Evolutionary conservation across 2,888 invertebrate genomes (phyloP).

Genomic region (Drosophila paranaensis): DNA sequence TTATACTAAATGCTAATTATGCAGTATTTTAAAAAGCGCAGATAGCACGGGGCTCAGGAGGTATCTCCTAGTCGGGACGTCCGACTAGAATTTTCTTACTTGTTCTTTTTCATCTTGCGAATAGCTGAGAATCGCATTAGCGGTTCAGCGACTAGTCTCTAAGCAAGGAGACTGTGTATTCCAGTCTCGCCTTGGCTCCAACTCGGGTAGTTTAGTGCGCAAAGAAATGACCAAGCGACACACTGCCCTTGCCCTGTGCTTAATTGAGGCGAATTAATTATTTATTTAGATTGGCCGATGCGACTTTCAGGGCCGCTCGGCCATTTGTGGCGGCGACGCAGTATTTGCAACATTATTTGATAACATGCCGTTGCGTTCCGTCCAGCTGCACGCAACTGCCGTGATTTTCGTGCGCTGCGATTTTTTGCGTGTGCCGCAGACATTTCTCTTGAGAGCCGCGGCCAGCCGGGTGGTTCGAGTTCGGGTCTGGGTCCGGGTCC

Average conservation of each 20-base stretch:
- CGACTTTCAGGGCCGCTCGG: conserved; percentile 49
- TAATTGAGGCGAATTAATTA: conserved; percentile 84
- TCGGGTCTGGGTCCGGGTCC: neutral
- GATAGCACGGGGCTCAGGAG: too few species aligned
- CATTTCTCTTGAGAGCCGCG: conserved; percentile 63
- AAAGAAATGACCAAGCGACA: conserved; percentile 45
- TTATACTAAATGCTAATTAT: too few species aligned
- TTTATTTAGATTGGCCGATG: conserved; percentile 83
- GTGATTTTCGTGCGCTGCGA: conserved; percentile 75
- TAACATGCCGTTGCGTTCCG: conserved; percentile 53
- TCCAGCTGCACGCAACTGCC: conserved; percentile 66
- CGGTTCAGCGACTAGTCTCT: neutral
- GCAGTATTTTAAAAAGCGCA: too few species aligned
- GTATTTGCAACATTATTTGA: conserved; percentile 68
- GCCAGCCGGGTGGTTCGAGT: neutral
- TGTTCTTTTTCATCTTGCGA: conserved; percentile 43
- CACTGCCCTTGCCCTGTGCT: conserved; percentile 70
- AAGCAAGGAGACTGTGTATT: neutral
- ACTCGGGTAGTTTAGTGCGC: conserved; percentile 24
- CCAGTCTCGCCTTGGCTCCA: neutral
- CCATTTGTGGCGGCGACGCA: conserved; percentile 55
- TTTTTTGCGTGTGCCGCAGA: conserved; percentile 73
- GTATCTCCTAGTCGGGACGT: too few species aligned
- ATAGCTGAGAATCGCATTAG: conserved; percentile 20
- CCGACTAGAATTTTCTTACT: too few species aligned